Percentiles rank a stretch among this genome's conserved stretches.
Evolutionary conservation across 2,797 vertebrate species (phyloP).

Genomic region (Megalops cyprinoides): DNA sequence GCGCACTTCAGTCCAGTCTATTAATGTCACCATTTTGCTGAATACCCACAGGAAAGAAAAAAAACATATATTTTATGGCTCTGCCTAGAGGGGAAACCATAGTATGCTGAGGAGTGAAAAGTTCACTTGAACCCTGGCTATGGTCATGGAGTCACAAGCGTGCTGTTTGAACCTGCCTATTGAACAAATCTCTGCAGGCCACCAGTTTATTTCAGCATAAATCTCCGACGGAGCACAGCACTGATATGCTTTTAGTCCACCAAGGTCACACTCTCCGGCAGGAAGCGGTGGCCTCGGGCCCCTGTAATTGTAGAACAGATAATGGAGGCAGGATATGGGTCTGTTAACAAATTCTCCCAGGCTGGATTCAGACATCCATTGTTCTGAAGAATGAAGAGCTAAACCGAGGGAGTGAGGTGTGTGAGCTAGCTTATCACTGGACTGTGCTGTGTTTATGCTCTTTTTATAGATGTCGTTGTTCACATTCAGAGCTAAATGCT

Average conservation of each 20-base stretch:
- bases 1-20: not conserved
- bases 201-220: slow-evolving; percentile 56
- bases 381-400: not conserved
- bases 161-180: slow-evolving; percentile 17
- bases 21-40: not conserved
- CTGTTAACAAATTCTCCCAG: slow-evolving; percentile 59
- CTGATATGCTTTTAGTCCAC: slow-evolving; percentile 28
- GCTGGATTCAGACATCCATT: slow-evolving; percentile 3
- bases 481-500: slow-evolving; percentile 37
- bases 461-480: slow-evolving; percentile 45
- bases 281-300: slow-evolving; percentile 26
- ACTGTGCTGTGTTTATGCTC: slow-evolving; percentile 44
- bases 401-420: slow-evolving; percentile 3
- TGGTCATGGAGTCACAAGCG: not conserved
- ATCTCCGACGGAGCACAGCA: slow-evolving; percentile 51
- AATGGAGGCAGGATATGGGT: slow-evolving; percentile 72
- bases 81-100: not conserved
- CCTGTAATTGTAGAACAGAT: slow-evolving; percentile 67
- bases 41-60: too few species aligned
- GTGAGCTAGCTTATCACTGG: not conserved
- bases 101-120: slow-evolving; percentile 14
- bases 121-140: slow-evolving; percentile 24
- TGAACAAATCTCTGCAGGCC: slow-evolving; percentile 1
- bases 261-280: slow-evolving; percentile 36
- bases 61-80: slow-evolving; percentile 13